Evolutionary conservation across 64 coral and sea anemone species (phyloP), one percentile per base, ranked within the genome.

Genomic region (Actinia equina): DNA sequence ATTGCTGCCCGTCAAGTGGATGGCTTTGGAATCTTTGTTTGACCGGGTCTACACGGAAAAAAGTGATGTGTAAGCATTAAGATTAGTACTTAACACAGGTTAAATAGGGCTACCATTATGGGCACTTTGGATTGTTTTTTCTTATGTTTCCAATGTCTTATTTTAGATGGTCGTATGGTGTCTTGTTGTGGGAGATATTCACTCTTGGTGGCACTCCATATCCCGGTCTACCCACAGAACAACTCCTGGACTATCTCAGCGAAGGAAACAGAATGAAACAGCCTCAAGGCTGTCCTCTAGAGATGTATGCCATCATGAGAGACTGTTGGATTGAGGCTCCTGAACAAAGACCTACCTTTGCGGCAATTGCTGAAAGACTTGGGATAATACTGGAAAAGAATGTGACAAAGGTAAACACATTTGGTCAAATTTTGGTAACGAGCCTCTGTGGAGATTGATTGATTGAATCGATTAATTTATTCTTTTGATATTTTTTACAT

Each of bases 1-100:
- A 42, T 45, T 94, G 16, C 81, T 94, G 67, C 88, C 93, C 15
- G 88, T 94, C 17, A 94, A 94, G 78, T 94, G 93, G 93, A 94
- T 94, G 93, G 93, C 93, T 84, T 65, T 83, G 2, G 93, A 94
- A 25, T 90, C 93, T 37, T 64, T 94, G 85, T 87, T 91, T 52
- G 88, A 88, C 70, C 83, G 88, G 59, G 77, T 91, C 17, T 94
- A 91, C 53, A 94, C 93, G 44, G 93, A 94, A 79, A 94, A 94
- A 67, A 93, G 43, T 86, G 92, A 94, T 45, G 88, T 90, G 92
- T 94, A 89, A 94, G 92, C 42, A 43, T 17, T 46, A n/a, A n/a
- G n/a, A n/a, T n/a, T n/a, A n/a, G n/a, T n/a, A n/a, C n/a, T n/a
- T n/a, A n/a, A n/a, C n/a, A n/a, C n/a, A n/a, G n/a, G n/a, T n/a